Evolutionary conservation across 2,888 invertebrate species (phyloP).

Genomic region (Allolobophora icterica): DNA sequence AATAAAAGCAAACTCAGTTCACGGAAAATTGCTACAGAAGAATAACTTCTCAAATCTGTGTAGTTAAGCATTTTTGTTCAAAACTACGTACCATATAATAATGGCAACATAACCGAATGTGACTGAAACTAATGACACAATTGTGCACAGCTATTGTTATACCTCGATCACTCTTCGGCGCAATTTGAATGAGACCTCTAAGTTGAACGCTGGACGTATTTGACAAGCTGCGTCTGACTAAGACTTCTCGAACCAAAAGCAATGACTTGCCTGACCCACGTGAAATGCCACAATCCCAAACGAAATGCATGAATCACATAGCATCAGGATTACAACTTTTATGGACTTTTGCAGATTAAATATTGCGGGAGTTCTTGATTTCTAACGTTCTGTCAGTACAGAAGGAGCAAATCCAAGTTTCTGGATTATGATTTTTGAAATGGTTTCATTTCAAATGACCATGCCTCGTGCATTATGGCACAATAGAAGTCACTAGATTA

Average conservation of each 20-base stretch:
- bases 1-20: not conserved
- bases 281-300: not conserved
- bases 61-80: not conserved
- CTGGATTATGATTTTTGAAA: no score
- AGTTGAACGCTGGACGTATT: conserved; percentile 26
- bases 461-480: no score
- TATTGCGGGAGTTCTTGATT: no score
- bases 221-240: conserved; percentile 22
- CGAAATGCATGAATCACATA: conserved; percentile 4
- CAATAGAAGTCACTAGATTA: not conserved
- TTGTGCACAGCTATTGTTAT: not conserved
- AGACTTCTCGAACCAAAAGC: conserved; percentile 25
- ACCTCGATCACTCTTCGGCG: conserved; percentile 17
- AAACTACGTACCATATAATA: not conserved
- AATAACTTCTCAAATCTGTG: not conserved
- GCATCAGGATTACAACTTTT: not conserved
- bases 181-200: not conserved
- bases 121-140: not conserved
- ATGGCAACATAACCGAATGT: not conserved
- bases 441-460: no score
- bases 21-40: not conserved
- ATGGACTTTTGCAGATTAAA: not conserved
- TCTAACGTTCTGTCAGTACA: not conserved
- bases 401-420: no score
- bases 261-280: conserved; percentile 6